Conservation (phyloP, 2,797 vertebrate species). For the Anabacerthia variegaticeps region DNA sequence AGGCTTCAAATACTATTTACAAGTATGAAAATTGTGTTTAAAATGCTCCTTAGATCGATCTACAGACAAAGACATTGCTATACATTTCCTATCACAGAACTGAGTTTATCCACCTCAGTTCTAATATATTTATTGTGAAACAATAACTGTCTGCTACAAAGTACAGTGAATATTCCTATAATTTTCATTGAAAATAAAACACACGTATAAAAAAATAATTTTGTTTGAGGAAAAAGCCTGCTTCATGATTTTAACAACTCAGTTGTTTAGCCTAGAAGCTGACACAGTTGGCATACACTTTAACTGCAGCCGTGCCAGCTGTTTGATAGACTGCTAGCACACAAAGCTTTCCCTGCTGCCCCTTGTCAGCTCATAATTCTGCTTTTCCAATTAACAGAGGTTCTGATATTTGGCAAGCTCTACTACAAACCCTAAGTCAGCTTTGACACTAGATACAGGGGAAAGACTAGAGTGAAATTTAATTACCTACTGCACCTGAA, state of each 20-base stretch:
- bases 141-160: background rate
- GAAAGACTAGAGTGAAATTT: background rate
- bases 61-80: background rate
- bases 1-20: background rate
- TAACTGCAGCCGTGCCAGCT: background rate
- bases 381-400: background rate
- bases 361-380: background rate
- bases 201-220: background rate
- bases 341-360: background rate
- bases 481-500: background rate
- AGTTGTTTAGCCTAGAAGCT: background rate
- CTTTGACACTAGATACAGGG: background rate
- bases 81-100: background rate
- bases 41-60: background rate
- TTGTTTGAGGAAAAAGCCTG: background rate
- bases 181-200: background rate
- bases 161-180: background rate
- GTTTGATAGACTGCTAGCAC: background rate
- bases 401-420: background rate
- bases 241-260: background rate
- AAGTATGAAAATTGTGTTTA: background rate
- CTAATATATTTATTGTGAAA: background rate
- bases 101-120: background rate
- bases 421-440: background rate
- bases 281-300: background rate